Percentiles rank a stretch among this genome's conserved stretches.
Conservation (phyloP, 2,113 vertebrate species). For the Willisornis vidua region DNA sequence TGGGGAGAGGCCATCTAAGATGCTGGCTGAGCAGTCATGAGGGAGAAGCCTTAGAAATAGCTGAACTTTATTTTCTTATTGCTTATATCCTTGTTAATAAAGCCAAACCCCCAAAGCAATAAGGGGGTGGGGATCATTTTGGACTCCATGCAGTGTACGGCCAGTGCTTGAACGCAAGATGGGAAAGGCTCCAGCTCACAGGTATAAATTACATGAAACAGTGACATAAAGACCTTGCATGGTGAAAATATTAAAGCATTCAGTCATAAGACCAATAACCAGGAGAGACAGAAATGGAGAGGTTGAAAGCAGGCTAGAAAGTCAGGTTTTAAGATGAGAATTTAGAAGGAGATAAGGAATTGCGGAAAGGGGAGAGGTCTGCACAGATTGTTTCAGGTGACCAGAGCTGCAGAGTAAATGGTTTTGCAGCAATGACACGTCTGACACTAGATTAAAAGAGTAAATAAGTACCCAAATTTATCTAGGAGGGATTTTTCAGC, state of each 20-base stretch:
- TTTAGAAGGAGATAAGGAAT: conserved; percentile 51
- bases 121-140: conserved; percentile 61
- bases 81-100: conserved; percentile 71
- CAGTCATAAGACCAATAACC: conserved; percentile 73
- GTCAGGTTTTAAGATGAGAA: conserved; percentile 65
- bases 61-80: conserved; percentile 69
- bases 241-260: conserved; percentile 75
- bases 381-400: conserved; percentile 60
- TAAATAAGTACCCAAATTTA: conserved; percentile 37
- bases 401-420: conserved; percentile 17
- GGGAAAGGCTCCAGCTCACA: conserved; percentile 64
- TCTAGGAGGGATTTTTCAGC: conserved; percentile 25
- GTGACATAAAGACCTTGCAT: conserved; percentile 73
- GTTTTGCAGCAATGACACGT: conserved; percentile 10
- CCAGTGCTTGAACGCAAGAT: conserved; percentile 40
- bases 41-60: conserved; percentile 61
- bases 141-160: conserved; percentile 14
- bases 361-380: conserved; percentile 25
- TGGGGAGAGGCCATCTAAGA: conserved; percentile 57
- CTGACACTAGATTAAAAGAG: conserved; percentile 39
- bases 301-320: conserved; percentile 59
- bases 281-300: conserved; percentile 66
- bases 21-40: conserved; percentile 55
- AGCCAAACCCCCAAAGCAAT: conserved; percentile 68
- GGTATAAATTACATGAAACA: conserved; percentile 71